Evolutionary conservation across 2,797 vertebrate species (phyloP), one percentile per base, ranked within the genome.

Genomic region (Sebastes steindachneri): DNA sequence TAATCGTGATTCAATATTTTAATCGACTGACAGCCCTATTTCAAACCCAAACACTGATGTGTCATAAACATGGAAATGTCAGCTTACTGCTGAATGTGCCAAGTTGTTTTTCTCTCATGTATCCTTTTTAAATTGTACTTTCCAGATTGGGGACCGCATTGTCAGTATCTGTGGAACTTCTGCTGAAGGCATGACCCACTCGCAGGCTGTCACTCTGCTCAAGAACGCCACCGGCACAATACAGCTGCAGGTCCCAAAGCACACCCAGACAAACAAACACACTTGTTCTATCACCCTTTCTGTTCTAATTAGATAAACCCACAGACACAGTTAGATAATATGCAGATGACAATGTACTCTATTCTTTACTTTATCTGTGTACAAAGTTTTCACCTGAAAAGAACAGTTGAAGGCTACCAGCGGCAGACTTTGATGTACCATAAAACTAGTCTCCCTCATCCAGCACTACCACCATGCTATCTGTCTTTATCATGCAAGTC

Each of bases 131-230:
- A 48, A 59, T 48, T 19, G 1, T 7, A 10, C 14, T 88, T 63
- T 89, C 28, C 87, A 99, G 98, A 97, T 99, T n/a, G 98, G 98
- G 3, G 98, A 99, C 86, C 96, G 97, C 86, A 98, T 99, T 76
- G 93, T 99, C 86, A 97, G 96, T 76, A 99, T 99, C 86, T 97
- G 97, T 85, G 98, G 98, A 77, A 96, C 96, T 6, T 94, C 97
- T 3, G 95, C 98, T 0, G 97, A 99, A 75, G 97, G 97, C 76
- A 98, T 99, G 97, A 98, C 96, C 92, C 98, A 99, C 84, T 95
- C 96, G 0, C 98, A 99, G 90, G 98, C 97, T 9, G 98, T 99
- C 86, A 94, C 89, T 71, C 94, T 99, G 80, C 94, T 99, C 77
- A 99, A 99, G 94, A 98, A 94, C 84, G 96, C 97, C 82, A 95